A percentile compares a stretch with the other conserved stretches of the same genome.
Conservation (phyloP, 1,140 invertebrate genomes). For the fruit fly (Drosophila melanogaster) region DNA sequence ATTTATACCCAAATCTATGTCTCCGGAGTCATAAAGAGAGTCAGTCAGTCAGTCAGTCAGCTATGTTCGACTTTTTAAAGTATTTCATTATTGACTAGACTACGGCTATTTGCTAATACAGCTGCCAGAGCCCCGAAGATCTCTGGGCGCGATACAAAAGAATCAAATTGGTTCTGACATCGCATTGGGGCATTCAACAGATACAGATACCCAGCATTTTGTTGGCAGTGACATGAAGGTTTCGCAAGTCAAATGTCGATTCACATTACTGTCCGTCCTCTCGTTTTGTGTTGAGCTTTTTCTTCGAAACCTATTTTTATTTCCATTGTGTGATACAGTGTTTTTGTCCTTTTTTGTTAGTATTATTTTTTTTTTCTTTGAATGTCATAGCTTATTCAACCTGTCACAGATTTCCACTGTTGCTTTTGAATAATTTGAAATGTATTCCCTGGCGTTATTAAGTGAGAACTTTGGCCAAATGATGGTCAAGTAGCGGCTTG, state of each 20-base stretch:
- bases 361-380: neutral
- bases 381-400: neutral
- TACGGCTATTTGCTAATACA: too few species aligned
- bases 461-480: neutral
- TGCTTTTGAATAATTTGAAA: neutral
- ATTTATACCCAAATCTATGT: slow-evolving; percentile 32
- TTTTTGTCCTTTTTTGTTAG: slow-evolving; percentile 6
- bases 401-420: neutral
- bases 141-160: slow-evolving; percentile 11
- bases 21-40: slow-evolving; percentile 16
- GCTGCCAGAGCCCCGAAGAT: neutral
- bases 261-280: slow-evolving; percentile 23
- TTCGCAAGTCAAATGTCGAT: slow-evolving; percentile 24
- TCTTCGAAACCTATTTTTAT: neutral
- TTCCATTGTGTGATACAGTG: neutral
- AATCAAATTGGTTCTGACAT: slow-evolving; percentile 28
- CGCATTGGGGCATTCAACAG: slow-evolving; percentile 25
- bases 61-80: slow-evolving; percentile 16
- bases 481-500: too few species aligned
- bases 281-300: neutral
- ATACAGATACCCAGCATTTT: slow-evolving; percentile 2
- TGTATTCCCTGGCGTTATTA: neutral
- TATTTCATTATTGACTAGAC: slow-evolving; percentile 9
- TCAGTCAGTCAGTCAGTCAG: neutral
- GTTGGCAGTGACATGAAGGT: slow-evolving; percentile 15